phyloP scores from a whole-genome alignment of 2,113 vertebrate genomes.

The Danio rerio region GRCz12tu NC_133179.1:12224001-12224500 shows the following conservation, averaged over 20 bases:
- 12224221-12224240: conserved; percentile 30
- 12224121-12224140: conserved; percentile 34
- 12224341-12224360: conserved; percentile 9
- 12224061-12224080: conserved; percentile 41
- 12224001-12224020: neutral
- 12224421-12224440: conserved; percentile 48
- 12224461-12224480: neutral
- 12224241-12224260: conserved; percentile 58
- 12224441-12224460: neutral
- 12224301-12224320: conserved; percentile 29
- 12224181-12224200: conserved; percentile 25
- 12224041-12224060: neutral
- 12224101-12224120: conserved; percentile 7
- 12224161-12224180: conserved; percentile 32
- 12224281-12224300: neutral
- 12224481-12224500: conserved; percentile 1
- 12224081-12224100: neutral
- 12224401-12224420: conserved; percentile 48
- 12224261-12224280: conserved; percentile 60
- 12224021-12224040: neutral
- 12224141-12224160: conserved; percentile 27
- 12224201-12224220: conserved; percentile 30
- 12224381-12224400: conserved; percentile 54
- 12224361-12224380: conserved; percentile 43
- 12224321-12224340: conserved; percentile 40